These are phyloP conservation scores for Prionace glauca DNA, from an alignment of 2,797 vertebrate genomes.

Conservation along the genomic window DNA sequence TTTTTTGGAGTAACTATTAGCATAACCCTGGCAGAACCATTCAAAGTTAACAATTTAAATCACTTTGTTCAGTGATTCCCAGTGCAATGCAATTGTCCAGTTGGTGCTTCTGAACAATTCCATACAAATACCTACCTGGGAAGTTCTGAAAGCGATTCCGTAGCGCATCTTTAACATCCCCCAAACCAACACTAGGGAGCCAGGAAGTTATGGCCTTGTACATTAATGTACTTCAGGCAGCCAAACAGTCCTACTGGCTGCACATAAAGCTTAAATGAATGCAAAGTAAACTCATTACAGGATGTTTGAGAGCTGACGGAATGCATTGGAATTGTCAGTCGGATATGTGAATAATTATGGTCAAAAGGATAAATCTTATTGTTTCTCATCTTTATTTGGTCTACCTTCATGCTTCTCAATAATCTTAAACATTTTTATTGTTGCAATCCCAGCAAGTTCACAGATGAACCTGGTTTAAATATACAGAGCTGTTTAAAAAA, in stretches of 20 bases:
- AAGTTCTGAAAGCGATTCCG: no score
- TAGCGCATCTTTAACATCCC: no score
- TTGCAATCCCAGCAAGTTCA: background rate
- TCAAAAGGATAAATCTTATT: background rate
- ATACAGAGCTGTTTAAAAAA: background rate
- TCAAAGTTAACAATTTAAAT: no score
- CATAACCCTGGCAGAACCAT: no score
- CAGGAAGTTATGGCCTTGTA: no score
- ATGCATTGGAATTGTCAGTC: background rate
- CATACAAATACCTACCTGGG: no score
- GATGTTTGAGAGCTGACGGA: background rate
- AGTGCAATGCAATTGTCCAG: no score
- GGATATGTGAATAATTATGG: background rate
- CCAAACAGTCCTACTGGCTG: background rate
- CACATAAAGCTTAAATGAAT: background rate
- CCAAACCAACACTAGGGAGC: no score
- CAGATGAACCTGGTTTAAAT: background rate
- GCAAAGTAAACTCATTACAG: background rate
- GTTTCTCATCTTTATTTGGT: background rate
- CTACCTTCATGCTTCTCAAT: background rate
- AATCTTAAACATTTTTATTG: background rate
- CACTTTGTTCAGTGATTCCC: no score
- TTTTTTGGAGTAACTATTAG: no score
- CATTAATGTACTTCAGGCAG: background rate
- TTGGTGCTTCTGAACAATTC: no score